phyloP scores from a whole-genome alignment of 1,140 invertebrate species.

The Drosophila miranda region DNA sequence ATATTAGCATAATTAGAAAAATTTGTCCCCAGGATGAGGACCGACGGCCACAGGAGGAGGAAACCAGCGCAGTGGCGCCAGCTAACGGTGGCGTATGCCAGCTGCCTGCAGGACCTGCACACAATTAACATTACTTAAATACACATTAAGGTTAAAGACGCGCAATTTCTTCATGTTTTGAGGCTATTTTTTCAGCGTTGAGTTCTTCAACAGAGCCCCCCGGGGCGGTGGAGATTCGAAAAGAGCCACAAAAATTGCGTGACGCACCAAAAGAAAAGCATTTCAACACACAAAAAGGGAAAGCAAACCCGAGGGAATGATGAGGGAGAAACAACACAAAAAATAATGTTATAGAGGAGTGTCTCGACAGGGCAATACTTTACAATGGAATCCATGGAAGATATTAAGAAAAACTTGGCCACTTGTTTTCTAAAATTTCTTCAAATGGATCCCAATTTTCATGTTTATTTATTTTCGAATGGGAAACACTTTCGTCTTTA shows the following conservation, averaged over 20 bases:
- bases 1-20: constrained; percentile 70
- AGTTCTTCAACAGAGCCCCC: constrained; percentile 60
- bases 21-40: constrained; percentile 10
- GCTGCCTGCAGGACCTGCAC: constrained; percentile 47
- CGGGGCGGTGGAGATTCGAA: constrained; percentile 3
- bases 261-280: constrained; percentile 69
- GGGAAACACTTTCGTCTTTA: no score
- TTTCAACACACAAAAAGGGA: constrained; percentile 37
- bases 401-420: no score
- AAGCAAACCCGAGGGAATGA: constrained; percentile 12
- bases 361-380: no score
- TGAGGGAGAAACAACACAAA: no score
- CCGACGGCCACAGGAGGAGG: background rate
- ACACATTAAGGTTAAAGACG: constrained; percentile 81
- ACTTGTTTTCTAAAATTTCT: no score
- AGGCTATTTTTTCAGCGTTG: constrained; percentile 67
- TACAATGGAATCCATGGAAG: constrained; percentile 2
- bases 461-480: no score
- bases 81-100: constrained; percentile 47
- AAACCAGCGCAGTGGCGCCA: constrained; percentile 30
- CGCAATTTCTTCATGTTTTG: constrained; percentile 75
- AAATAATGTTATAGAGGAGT: no score
- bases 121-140: constrained; percentile 82
- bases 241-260: constrained; percentile 66
- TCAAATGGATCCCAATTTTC: no score